Evolutionary conservation across 2,888 invertebrate genomes (phyloP), one percentile per base, ranked within the genome.

Genomic region (Molanna angustata): DNA sequence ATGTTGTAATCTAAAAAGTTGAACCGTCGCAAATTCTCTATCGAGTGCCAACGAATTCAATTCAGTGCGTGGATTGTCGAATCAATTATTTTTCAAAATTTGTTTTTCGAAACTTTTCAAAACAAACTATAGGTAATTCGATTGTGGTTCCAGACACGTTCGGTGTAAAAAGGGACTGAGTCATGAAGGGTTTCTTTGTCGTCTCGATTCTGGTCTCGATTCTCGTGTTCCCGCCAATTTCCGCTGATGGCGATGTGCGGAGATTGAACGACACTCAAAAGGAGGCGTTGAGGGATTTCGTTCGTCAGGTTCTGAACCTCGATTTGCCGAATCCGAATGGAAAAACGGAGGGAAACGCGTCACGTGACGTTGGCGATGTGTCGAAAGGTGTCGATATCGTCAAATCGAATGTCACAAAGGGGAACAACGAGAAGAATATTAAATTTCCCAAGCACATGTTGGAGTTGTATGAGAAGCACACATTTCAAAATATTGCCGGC

Each of bases 391-490:
- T 21, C 4, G 18, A 41, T 21, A 18, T 16, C 21, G 19, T 22
- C 3, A 40, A 32, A 17, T 45, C 42, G 33, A 35, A 47, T 17
- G 21, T 9, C 19, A 32, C 32, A 9, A 27, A 31, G 14, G 20
- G 17, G 37, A 22, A 17, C 9, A 18, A 20, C 14, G 35, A 33
- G 31, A 43, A 46, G 37, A 33, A 37, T 16, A 44, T 31, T 16
- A 55, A 54, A 22, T 54, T 60, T 19, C 61, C 61, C 3, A 56
- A 55, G 44, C 60, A 61, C 42, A 60, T 61, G 59, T 32, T 59
- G 49, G 61, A 61, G 33, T 47, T 61, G 46, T 57, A 58, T 35
- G 54, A 53, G 45, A 54, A 52, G 44, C 54, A 58, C 41, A 51
- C 55, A n/a, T 27, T 42, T 9, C 58, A 59, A 19, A 46, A 55